Evolutionary conservation across 2,888 invertebrate genomes (phyloP).

Genomic region (Lordiphosa andalusiaca): DNA sequence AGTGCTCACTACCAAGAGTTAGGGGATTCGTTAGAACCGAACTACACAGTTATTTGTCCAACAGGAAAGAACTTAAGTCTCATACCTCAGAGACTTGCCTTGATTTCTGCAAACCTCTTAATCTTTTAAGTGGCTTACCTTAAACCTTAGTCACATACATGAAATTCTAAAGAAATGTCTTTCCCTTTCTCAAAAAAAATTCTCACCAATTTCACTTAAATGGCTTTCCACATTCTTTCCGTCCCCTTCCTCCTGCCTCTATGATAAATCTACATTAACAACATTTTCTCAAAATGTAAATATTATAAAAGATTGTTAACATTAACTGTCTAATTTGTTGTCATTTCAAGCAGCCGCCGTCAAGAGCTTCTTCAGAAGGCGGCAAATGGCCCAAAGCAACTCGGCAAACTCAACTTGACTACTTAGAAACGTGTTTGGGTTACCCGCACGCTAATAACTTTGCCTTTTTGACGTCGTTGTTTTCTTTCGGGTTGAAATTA

Average conservation of each 20-base stretch:
- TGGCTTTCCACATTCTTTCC: background rate
- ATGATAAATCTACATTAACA: conserved; percentile 50
- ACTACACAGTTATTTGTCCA: too few relatives aligned
- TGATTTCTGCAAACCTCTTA: too few relatives aligned
- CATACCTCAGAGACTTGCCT: too few relatives aligned
- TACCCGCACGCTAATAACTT: conserved; percentile 69
- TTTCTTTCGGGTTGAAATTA: conserved; percentile 46
- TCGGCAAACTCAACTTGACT: conserved; percentile 21
- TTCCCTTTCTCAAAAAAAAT: background rate
- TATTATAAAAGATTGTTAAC: conserved; percentile 72
- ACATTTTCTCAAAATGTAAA: conserved; percentile 61
- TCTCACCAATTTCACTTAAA: conserved; percentile 1
- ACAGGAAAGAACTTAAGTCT: too few relatives aligned
- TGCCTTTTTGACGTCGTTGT: conserved; percentile 57
- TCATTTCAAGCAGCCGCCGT: conserved; percentile 46
- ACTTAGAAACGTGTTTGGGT: conserved; percentile 57
- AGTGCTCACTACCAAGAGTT: too few relatives aligned
- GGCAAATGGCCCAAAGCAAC: conserved; percentile 51
- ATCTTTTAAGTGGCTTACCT: too few relatives aligned
- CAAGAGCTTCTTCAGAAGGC: conserved; percentile 63
- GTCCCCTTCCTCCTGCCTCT: too few relatives aligned
- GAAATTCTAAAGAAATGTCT: too few relatives aligned
- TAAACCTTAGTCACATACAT: too few relatives aligned
- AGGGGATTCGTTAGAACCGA: too few relatives aligned
- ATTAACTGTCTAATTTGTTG: conserved; percentile 74